Evolutionary conservation across 2,797 vertebrate species (phyloP).

Genomic region (Percopsis omiscomaycus): DNA sequence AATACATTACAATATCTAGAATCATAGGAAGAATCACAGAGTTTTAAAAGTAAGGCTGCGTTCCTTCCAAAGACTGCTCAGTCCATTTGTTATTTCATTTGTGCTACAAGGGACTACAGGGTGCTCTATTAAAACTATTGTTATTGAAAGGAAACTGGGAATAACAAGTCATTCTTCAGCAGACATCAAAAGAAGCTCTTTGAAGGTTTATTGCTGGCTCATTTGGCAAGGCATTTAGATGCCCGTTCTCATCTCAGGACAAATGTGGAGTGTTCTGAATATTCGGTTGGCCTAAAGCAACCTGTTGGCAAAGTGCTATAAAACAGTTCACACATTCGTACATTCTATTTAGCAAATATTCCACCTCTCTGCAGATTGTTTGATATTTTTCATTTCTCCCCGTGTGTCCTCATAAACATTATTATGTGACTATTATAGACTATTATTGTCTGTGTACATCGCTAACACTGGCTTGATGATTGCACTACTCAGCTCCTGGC

Average conservation of each 20-base stretch:
- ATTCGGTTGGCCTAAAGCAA: slow-evolving; percentile 38
- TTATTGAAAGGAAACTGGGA: slow-evolving; percentile 48
- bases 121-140: slow-evolving; percentile 42
- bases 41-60: neutral
- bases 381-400: neutral
- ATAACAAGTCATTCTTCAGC: slow-evolving; percentile 45
- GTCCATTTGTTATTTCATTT: slow-evolving; percentile 16
- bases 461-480: slow-evolving; percentile 13
- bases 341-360: slow-evolving; percentile 37
- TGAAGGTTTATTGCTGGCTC: slow-evolving; percentile 60
- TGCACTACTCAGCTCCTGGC: slow-evolving; percentile 10
- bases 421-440: neutral
- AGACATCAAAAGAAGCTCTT: slow-evolving; percentile 52
- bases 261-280: slow-evolving; percentile 43
- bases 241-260: slow-evolving; percentile 12
- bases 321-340: neutral
- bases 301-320: slow-evolving; percentile 27
- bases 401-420: neutral
- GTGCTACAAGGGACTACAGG: slow-evolving; percentile 1
- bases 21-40: no score
- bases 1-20: no score
- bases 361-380: slow-evolving; percentile 8
- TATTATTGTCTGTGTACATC: neutral
- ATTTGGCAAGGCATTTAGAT: slow-evolving; percentile 51
- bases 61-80: neutral